Percentiles rank a stretch among this genome's conserved stretches.
Conservation (phyloP, 92 coral and sea anemone genomes). For the Blastomussa wellsi region DNA sequence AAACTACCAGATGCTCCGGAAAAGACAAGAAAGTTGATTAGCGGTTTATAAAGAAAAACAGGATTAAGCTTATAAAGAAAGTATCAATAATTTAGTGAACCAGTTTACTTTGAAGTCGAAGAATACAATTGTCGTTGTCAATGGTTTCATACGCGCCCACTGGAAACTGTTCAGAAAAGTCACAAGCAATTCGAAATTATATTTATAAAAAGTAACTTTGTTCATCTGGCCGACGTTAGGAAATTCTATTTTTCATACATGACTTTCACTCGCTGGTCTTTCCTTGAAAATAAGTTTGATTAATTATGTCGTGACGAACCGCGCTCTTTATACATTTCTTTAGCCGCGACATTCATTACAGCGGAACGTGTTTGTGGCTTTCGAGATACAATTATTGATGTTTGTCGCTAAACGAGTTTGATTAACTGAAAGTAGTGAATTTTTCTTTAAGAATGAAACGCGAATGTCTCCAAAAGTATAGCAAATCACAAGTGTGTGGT, state of each 20-base stretch:
- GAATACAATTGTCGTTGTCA: neutral
- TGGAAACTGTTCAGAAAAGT: neutral
- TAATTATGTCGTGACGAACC: neutral
- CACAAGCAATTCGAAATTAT: neutral
- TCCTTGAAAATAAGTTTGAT: neutral
- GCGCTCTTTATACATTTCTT: neutral
- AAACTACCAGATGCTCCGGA: slow-evolving; percentile 35
- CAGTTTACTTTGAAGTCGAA: slow-evolving; percentile 9
- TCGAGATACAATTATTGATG: neutral
- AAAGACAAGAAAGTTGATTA: slow-evolving; percentile 11
- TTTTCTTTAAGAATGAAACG: neutral
- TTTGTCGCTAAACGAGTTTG: neutral
- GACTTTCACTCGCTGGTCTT: neutral
- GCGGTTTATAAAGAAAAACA: neutral
- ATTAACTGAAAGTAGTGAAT: neutral
- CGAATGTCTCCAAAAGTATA: neutral
- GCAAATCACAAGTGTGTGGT: neutral
- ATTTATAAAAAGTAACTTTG: neutral
- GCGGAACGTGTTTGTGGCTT: neutral
- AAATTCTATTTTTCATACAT: neutral
- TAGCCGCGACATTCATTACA: neutral
- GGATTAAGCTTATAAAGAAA: neutral
- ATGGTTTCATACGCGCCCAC: slow-evolving; percentile 14
- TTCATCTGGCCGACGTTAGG: neutral
- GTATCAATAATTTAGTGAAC: slow-evolving; percentile 15